Evolutionary conservation across 2,888 invertebrate species (phyloP).

Genomic region (Ceraclea dissimilis): DNA sequence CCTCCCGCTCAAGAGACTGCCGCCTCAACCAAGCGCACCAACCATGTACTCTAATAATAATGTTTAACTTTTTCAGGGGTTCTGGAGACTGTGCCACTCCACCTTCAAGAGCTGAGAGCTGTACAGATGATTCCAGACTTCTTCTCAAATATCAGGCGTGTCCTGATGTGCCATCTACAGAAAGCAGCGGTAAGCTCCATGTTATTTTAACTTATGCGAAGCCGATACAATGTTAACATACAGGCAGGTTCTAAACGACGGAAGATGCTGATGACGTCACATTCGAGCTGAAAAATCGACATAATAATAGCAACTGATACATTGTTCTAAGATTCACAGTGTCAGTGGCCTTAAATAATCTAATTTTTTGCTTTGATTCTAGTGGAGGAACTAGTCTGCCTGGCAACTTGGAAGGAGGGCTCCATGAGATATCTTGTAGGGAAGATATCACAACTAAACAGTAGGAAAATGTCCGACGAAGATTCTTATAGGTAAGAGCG

Average conservation of each 20-base stretch:
- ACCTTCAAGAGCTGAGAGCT: slow-evolving; percentile 71
- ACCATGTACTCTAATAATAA: too few relatives aligned
- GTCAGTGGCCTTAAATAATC: too few relatives aligned
- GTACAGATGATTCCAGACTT: slow-evolving; percentile 73
- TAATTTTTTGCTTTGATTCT: too few relatives aligned
- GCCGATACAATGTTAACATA: too few relatives aligned
- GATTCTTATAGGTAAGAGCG: slow-evolving; percentile 65
- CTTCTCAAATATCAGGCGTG: slow-evolving; percentile 79
- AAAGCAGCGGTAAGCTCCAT: slow-evolving; percentile 58
- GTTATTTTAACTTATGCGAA: too few relatives aligned
- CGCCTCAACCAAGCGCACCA: too few relatives aligned
- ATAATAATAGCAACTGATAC: too few relatives aligned
- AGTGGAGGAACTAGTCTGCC: slow-evolving; percentile 76
- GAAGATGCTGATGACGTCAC: too few relatives aligned
- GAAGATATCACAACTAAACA: slow-evolving; percentile 58
- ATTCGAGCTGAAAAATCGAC: too few relatives aligned
- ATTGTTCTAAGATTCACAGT: too few relatives aligned
- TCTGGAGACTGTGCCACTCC: slow-evolving; percentile 69
- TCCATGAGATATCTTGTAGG: slow-evolving; percentile 73
- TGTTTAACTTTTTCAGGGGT: slow-evolving; percentile 48
- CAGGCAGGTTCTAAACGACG: too few relatives aligned
- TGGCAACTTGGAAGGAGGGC: slow-evolving; percentile 80
- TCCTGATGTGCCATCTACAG: slow-evolving; percentile 67
- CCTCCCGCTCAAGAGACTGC: too few relatives aligned
- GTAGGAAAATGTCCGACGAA: slow-evolving; percentile 58